phyloP scores from a whole-genome alignment of 2,113 vertebrate genomes.

The Galeopterus variegatus region DNA sequence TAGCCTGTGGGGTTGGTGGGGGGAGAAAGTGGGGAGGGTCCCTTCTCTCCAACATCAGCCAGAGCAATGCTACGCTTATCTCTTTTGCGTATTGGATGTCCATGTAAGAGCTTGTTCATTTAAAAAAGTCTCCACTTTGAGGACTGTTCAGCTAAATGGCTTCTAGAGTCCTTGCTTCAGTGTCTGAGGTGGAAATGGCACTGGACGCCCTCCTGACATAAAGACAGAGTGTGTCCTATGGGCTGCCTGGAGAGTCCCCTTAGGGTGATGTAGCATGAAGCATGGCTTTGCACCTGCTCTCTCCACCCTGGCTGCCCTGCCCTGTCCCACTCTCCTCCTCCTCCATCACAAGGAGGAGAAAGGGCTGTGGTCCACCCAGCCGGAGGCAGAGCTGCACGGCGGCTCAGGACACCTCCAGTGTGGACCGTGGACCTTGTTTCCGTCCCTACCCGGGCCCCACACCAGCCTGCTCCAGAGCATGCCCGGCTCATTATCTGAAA shows the following conservation, averaged over 20 bases:
- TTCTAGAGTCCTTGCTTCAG: neutral
- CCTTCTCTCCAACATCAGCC: neutral
- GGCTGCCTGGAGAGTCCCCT: neutral
- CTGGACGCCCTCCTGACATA: slow-evolving; percentile 4
- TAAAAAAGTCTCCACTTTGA: slow-evolving; percentile 39
- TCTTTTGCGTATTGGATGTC: neutral
- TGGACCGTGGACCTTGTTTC: neutral
- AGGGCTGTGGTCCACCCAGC: neutral
- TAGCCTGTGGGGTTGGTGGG: neutral
- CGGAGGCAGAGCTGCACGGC: neutral
- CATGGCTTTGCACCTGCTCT: neutral
- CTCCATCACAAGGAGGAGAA: neutral
- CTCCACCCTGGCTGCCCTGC: too few relatives aligned
- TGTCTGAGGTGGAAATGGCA: slow-evolving; percentile 14
- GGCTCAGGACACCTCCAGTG: neutral
- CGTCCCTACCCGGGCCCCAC: neutral
- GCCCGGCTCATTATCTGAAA: slow-evolving; percentile 82
- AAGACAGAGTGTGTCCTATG: neutral
- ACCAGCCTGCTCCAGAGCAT: neutral
- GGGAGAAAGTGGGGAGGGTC: neutral
- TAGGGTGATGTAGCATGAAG: neutral
- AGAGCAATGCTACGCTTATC: rapidly evolving
- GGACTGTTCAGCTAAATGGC: neutral
- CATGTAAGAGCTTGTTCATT: neutral
- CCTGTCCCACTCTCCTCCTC: neutral